Evolutionary conservation across 2,113 vertebrate species (phyloP).

Genomic region (Seriola quinqueradiata): DNA sequence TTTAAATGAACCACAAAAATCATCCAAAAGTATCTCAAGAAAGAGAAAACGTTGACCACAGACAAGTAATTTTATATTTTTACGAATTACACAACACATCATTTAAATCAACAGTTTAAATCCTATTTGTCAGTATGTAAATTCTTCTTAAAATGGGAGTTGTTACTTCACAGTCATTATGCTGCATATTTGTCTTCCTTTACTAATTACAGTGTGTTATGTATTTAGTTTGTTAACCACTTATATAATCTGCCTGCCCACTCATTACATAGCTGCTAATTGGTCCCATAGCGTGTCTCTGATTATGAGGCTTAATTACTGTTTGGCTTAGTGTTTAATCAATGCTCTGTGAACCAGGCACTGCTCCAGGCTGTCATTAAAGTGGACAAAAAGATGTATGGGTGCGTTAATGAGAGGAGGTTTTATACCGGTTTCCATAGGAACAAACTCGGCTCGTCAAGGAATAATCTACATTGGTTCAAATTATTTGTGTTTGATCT

Average conservation of each 20-base stretch:
- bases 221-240: conserved; percentile 30
- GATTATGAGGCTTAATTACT: conserved; percentile 64
- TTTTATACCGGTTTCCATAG: not conserved
- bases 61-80: too few relatives aligned
- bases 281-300: conserved; percentile 67
- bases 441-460: not conserved
- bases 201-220: conserved; percentile 23
- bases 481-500: too few relatives aligned
- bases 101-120: not conserved
- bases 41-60: too few relatives aligned
- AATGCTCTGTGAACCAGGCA: conserved; percentile 18
- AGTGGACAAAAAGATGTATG: not conserved
- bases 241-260: conserved; percentile 41
- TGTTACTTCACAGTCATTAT: not conserved
- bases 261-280: conserved; percentile 64
- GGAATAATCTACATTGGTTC: too few relatives aligned
- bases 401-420: not conserved
- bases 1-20: not conserved
- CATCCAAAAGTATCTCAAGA: not conserved
- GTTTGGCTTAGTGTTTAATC: conserved; percentile 43
- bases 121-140: not conserved
- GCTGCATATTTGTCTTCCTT: not conserved
- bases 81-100: not conserved
- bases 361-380: conserved; percentile 33
- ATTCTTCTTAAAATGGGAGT: not conserved